Base-by-base conservation (phyloP, 64 coral and sea anemone genomes). In the Astreopora myriophthalma region DNA sequence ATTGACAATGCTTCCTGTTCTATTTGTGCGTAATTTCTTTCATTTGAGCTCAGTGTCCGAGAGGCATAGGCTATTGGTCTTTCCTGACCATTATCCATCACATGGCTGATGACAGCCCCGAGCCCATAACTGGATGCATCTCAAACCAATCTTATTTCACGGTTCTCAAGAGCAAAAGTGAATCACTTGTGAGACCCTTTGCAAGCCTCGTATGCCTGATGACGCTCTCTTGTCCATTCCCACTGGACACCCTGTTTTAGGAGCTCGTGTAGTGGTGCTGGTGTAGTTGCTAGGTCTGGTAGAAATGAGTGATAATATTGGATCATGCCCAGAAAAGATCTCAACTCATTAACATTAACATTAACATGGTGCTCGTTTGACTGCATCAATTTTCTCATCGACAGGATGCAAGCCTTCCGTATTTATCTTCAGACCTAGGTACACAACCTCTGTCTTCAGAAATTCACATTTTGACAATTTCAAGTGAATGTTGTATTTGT, bases 41-140 rank as follows among this genome's bases (percentile, higher is more conserved):
- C 74, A 73, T 63, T 89, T 19, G 85, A 60, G 40, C 16, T 78
- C 25, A 93, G 58, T 24, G 73, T 93, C 68, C 91, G 44, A 34
- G 87, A 91, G 22, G 88, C 82, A 80, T 87, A 80, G 19, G 79
- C 87, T 76, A 95, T 91, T 36, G 93, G 88, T 35, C 93, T 86
- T 74, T 95, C 81, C 23, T 17, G 57, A 8, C 87, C 80, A 95
- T 91, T 81, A 44, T 85, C 72, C 93, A 95, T 95, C 23, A 86
- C 88, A 29, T 91, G 87, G 19, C 80, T 90, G 17, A 95, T 74
- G 4, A 95, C 71, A 8, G 79, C 93, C 12, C 87, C 80, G 22
- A 95, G 29, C 13, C 93, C 87, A 86, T 90, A 89, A 32, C 93
- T 94, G 17, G 93, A 85, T 2, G 93, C 93, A 90, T 94, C 93